Conservation (phyloP, 2,113 vertebrate genomes). For the Sylvicapra grimmia region DNA sequence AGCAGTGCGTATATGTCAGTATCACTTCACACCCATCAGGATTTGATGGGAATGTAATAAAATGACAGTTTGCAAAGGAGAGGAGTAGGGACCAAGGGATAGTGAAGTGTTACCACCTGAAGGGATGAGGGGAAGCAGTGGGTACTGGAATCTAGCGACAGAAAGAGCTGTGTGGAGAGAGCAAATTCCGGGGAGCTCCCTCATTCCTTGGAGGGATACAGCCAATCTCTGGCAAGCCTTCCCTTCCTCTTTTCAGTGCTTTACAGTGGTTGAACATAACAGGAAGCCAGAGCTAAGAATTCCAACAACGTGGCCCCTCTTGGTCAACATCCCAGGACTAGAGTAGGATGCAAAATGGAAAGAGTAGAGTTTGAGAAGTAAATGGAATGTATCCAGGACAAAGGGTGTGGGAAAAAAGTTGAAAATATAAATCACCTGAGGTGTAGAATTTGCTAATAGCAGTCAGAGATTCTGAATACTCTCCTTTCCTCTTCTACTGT, state of each 20-base stretch:
- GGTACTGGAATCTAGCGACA: background rate
- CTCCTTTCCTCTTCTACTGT: background rate
- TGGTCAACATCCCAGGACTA: background rate
- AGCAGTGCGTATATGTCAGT: background rate
- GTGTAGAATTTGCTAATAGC: background rate
- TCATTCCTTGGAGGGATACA: background rate
- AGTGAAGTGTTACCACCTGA: background rate
- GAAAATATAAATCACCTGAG: background rate
- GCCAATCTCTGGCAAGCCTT: rapidly evolving
- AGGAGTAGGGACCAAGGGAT: background rate
- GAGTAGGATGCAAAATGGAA: background rate
- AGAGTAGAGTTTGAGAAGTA: background rate
- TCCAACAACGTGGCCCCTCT: background rate
- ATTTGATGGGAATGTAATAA: background rate
- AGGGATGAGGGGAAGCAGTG: rapidly evolving
- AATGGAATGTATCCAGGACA: background rate
- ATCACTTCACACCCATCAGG: background rate
- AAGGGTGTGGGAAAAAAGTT: background rate
- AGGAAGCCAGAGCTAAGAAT: background rate
- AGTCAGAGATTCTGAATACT: background rate
- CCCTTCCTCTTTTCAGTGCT: background rate
- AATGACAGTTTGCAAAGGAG: background rate
- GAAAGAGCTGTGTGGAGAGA: background rate
- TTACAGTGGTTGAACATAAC: background rate
- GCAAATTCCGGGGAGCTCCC: background rate